Evolutionary conservation across 2,888 invertebrate species (phyloP), one percentile per base, ranked within the genome.

Genomic region (Tiliacea citrago): DNA sequence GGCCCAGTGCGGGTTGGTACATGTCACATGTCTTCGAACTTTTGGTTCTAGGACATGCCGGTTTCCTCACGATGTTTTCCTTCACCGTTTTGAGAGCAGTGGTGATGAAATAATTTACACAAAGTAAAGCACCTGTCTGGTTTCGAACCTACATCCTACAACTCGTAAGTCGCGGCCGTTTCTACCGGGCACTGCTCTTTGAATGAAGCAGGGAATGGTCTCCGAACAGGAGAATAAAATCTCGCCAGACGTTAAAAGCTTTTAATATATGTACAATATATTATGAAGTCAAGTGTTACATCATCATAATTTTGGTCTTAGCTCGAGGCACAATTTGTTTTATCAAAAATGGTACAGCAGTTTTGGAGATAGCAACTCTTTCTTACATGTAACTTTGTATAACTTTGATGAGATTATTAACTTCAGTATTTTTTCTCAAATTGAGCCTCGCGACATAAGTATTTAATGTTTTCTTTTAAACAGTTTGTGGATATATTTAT

Each of bases 201-300:
- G 42, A 7, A 12, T 42, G 5, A 18, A 63, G 12, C 49, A 16
- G 35, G 35, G n/a, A 29, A 24, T 18, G 24, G 18, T 58, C 18
- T 58, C 1, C 13, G 10, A 42, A 24, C 6, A 49, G 16, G 16
- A 45, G 57, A 76, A 69, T 68, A 49, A 69, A 68, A 82, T 53
- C 21, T 62, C 42, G 42, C 39, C 0, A 67, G 84, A 83, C 82
- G 81, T 77, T 83, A 84, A 83, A 83, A 83, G 82, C 82, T 77
- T 81, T 83, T 86, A 72, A 81, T 86, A 81, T 86, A 81, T 86
- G 73, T 86, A 84, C 81, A 82, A 75, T 86, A 82, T 77, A 79
- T 84, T 84, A 75, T 77, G 77, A 68, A 77, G 73, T 84, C 73
- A 70, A 82, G 74, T 77, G 61, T 79, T 76, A 84, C 77, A 83